Evolutionary conservation across 1,140 invertebrate species (phyloP), one percentile per base, ranked within the genome.

Genomic region (Lucilia sericata): DNA sequence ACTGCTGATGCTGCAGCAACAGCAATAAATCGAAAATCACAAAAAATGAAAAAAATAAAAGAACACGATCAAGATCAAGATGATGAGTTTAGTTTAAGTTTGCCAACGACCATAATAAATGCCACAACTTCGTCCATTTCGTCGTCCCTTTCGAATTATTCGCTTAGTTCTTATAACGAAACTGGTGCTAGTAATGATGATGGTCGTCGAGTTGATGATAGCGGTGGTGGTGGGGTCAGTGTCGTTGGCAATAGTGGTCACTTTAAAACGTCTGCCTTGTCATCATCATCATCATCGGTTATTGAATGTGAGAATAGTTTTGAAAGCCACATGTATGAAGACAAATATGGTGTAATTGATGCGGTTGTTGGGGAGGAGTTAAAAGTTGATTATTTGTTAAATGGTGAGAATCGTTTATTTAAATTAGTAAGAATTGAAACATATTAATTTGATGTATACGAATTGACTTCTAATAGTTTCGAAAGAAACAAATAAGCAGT

Each of bases 371-470:
- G 55, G 7, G n/a, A 70, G 65, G n/a, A 70, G 65, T 70, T 21
- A 9, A 42, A 42, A 42, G 42, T 42, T 42, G 42, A 21, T 70
- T 21, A 65, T 65, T 65, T 19, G 7, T 65, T 21, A 70, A 70
- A 70, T 70, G 65, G 65, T 70, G 65, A 70, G 65, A 21, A 60
- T 60, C 14, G 55, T 70, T 70, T 25, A 19, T 70, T 10, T 55
- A 0, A 0, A 7, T 55, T 8, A 14, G 4, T 55, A 55, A 30
- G 3, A 30, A 30, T 30, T 30, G 25, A 30, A 30, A 30, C 9
- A 14, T 55, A 7, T 55, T 55, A 14, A 10, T 49, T 49, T 30
- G 25, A 30, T 3, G 3, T 30, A 2, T 30, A 30, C 25, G 3
- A 30, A 30, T 30, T 30, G 1, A 30, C 1, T 1, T 30, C 25